Conservation (phyloP, 2,888 invertebrate genomes). For the Pammene fasciana region DNA sequence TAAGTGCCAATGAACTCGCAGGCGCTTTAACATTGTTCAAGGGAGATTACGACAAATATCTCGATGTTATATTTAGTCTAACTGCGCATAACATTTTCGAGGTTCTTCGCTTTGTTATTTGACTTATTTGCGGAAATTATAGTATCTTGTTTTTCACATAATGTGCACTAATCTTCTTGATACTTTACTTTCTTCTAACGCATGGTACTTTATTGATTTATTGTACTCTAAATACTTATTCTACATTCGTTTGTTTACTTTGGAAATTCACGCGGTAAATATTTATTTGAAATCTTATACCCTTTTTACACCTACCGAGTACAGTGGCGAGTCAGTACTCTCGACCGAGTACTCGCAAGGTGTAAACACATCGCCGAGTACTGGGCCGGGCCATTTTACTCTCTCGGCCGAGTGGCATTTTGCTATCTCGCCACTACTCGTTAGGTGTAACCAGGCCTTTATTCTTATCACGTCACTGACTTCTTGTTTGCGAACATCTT, state of each 20-base stretch:
- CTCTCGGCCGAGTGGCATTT: no score
- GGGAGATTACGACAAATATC: not conserved
- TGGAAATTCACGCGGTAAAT: not conserved
- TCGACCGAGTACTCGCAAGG: no score
- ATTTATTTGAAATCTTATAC: not conserved
- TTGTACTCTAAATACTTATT: not conserved
- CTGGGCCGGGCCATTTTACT: no score
- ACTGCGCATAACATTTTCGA: slow-evolving; percentile 20
- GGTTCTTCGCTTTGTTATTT: slow-evolving; percentile 7
- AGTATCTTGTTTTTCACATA: slow-evolving; percentile 4
- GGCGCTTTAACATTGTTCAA: not conserved
- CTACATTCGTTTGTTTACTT: not conserved
- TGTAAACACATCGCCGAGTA: no score
- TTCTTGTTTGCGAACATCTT: slow-evolving; percentile 1
- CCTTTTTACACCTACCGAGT: no score
- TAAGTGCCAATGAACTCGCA: not conserved
- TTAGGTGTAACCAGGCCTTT: no score
- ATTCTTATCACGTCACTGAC: not conserved
- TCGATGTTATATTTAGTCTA: slow-evolving; percentile 1
- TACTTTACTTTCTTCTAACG: slow-evolving; percentile 9
- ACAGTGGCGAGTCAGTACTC: no score
- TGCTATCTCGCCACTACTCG: no score
- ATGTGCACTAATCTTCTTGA: slow-evolving; percentile 8
- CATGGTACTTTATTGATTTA: slow-evolving; percentile 8
- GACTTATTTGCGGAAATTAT: slow-evolving; percentile 22